A percentile compares a stretch with the other conserved stretches of the same genome.
Evolutionary conservation across 2,113 vertebrate species (phyloP).

Genomic region (Camelus dromedarius): DNA sequence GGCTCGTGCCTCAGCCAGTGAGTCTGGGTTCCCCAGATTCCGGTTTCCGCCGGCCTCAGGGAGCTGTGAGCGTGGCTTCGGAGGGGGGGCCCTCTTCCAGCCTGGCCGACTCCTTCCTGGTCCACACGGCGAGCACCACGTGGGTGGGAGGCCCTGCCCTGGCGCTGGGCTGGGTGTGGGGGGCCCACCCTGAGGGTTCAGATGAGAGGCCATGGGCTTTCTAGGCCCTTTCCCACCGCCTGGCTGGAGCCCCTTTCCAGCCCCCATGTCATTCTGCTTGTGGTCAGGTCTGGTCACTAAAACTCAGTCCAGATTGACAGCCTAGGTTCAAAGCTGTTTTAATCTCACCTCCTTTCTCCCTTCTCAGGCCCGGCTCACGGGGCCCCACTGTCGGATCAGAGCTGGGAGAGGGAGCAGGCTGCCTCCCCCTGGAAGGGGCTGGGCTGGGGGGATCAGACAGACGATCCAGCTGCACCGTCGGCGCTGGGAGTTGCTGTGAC

Average conservation of each 20-base stretch:
- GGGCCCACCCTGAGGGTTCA: not conserved
- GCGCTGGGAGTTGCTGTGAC: not conserved
- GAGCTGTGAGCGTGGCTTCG: fast-evolving
- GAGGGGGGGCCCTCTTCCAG: not conserved
- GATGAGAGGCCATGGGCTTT: not conserved
- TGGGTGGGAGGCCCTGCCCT: not conserved
- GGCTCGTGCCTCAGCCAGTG: not conserved
- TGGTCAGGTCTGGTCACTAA: not conserved
- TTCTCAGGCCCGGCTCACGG: not conserved
- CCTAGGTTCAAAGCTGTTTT: not conserved
- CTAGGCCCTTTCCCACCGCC: not conserved
- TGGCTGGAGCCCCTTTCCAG: not conserved
- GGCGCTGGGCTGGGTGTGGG: no score
- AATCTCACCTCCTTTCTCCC: not conserved
- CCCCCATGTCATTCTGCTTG: not conserved
- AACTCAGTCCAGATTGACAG: not conserved
- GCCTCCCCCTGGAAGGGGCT: not conserved
- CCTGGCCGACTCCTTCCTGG: not conserved
- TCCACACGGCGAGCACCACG: not conserved
- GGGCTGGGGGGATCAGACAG: not conserved
- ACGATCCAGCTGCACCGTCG: fast-evolving
- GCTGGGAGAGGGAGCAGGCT: not conserved
- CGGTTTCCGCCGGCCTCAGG: fast-evolving
- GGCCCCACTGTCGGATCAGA: not conserved
- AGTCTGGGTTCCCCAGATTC: not conserved